Evolutionary conservation across 2,113 vertebrate species (phyloP), one percentile per base, ranked within the genome.

Genomic region (Cyanistes caeruleus): DNA sequence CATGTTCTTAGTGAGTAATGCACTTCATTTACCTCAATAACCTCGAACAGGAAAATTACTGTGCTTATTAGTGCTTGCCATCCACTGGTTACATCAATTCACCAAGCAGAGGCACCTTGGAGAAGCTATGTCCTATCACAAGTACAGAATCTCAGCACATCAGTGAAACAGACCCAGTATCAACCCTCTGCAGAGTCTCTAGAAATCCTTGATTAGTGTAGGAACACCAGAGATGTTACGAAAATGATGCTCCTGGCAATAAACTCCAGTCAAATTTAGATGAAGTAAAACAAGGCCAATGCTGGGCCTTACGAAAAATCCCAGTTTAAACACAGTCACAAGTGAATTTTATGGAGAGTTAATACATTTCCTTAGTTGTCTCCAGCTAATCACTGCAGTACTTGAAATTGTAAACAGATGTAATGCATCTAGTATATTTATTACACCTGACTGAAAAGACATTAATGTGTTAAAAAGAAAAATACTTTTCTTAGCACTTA

Each of bases 1-100:
- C 89, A 86, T 88, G 83, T 81, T 95, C 95, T 74, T 74, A 74
- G 79, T 93, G 88, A 96, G 52, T 93, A 95, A 97, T 92, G 90
- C 27, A 67, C 68, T 95, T 95, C 79, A 95, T 95, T 96, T 95
- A 89, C 68, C 59, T 89, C 86, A 92, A 90, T 89, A 95, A 70
- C 90, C 56, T 96, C 13, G 0, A 81, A 91, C 56, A 93, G 84
- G 94, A 81, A 94, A 90, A 96, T 95, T 92, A 88, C 85, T 4
- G 0, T 67, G 64, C 73, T 86, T 86, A 95, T 92, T 95, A 95
- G 64, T 67, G 63, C 68, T 89, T 90, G 59, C 85, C 31, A 88
- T 90, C 55, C 59, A 58, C 75, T 69, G 46, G 63, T 70, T 95
- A 55, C 68, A 95, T 93, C 43, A 70, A 87, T 77, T 95, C 83